Evolutionary conservation across 2,888 invertebrate species (phyloP), one percentile per base, ranked within the genome.

Genomic region (Rhodophaea formosa): DNA sequence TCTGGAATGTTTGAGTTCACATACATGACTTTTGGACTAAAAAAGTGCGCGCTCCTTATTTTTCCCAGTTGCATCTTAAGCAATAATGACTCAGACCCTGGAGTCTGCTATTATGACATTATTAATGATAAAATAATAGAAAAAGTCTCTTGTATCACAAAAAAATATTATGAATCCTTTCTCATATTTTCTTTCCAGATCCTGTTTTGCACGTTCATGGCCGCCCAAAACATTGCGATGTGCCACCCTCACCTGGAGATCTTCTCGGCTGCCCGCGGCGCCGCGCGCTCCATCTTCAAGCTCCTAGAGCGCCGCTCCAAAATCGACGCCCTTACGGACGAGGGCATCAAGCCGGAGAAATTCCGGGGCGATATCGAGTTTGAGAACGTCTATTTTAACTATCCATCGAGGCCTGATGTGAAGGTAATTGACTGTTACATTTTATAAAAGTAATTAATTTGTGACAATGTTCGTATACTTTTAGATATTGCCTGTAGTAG

Each of bases 391-490:
- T 92, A 93, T 70, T 97, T 97, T 74, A 92, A 93, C 53, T 97
- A 97, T 77, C 97, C 97, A 0, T 94, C 96, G 0, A 82, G 97
- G 47, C 92, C 94, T 16, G 95, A 96, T 72, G 94, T 96, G 0
- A 92, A 93, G 86, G 94, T 94, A 1, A 35, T 12, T 46, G 30
- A 16, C 45, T n/a, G 29, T 49, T 8, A 39, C 0, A n/a, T 42
- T 47, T 42, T 14, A 16, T 47, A 12, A 47, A 30, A 7, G 29
- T 17, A 8, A 51, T 16, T n/a, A n/a, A n/a, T n/a, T n/a, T n/a
- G n/a, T n/a, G n/a, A n/a, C n/a, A n/a, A n/a, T n/a, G n/a, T n/a
- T n/a, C n/a, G n/a, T n/a, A n/a, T n/a, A n/a, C n/a, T n/a, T n/a
- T n/a, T n/a, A n/a, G n/a, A n/a, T n/a, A n/a, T n/a, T n/a, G n/a